Percentiles rank a stretch among this genome's conserved stretches.
Evolutionary conservation across 1,140 invertebrate species (phyloP).

Genomic region (Acromyrmex echinatior): DNA sequence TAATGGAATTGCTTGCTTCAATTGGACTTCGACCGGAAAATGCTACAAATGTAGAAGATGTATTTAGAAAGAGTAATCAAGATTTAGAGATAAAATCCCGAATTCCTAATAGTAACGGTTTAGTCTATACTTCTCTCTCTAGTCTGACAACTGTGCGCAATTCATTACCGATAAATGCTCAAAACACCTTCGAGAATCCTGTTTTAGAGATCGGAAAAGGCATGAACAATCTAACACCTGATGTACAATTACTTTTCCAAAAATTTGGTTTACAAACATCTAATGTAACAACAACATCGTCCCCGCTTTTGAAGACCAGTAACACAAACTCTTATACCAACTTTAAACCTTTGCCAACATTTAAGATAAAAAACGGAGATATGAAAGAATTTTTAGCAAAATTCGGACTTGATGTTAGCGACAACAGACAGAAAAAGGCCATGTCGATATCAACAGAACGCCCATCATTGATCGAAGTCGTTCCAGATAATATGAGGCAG

Average conservation of each 20-base stretch:
- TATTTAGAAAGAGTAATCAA: constrained; percentile 64
- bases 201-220: constrained; percentile 77
- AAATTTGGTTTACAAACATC: constrained; percentile 82
- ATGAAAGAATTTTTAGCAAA: constrained; percentile 88
- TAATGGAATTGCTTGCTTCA: constrained; percentile 83
- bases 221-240: constrained; percentile 82
- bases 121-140: constrained; percentile 48
- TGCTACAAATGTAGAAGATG: constrained; percentile 53
- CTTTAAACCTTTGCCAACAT: constrained; percentile 88
- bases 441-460: constrained; percentile 70
- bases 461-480: constrained; percentile 82
- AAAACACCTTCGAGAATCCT: constrained; percentile 78
- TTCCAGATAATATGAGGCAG: constrained; percentile 86
- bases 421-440: constrained; percentile 80
- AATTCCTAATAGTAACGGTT: constrained; percentile 63
- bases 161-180: constrained; percentile 68
- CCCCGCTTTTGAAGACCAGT: constrained; percentile 62
- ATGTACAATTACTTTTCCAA: constrained; percentile 83
- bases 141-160: constrained; percentile 59
- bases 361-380: constrained; percentile 84
- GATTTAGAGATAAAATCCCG: constrained; percentile 59
- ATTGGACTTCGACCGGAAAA: constrained; percentile 80
- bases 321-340: constrained; percentile 86
- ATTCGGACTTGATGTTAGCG: constrained; percentile 86
- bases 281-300: constrained; percentile 67